phyloP scores from a whole-genome alignment of 2,113 vertebrate genomes.

The Lasiurus cinereus region DNA sequence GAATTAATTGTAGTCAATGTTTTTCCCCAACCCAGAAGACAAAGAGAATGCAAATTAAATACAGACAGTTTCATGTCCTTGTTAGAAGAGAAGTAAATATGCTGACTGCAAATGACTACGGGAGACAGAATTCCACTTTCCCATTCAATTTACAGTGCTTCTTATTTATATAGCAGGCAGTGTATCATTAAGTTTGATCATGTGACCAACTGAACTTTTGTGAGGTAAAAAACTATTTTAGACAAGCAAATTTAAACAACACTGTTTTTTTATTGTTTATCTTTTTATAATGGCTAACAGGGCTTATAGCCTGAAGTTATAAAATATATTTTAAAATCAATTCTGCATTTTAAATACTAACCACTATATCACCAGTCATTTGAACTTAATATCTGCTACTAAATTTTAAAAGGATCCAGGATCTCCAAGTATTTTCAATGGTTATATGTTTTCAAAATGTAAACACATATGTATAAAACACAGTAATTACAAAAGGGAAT shows the following conservation, averaged over 20 bases:
- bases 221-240: slow-evolving; percentile 76
- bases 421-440: slow-evolving; percentile 62
- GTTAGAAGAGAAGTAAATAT: slow-evolving; percentile 81
- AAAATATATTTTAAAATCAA: slow-evolving; percentile 72
- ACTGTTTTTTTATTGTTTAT: slow-evolving; percentile 76
- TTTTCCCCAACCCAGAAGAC: slow-evolving; percentile 81
- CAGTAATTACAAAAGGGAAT: background rate
- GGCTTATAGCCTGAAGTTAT: slow-evolving; percentile 69
- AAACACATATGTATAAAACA: slow-evolving; percentile 2
- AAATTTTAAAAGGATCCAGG: slow-evolving; percentile 35
- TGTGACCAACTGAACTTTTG: slow-evolving; percentile 84
- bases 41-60: slow-evolving; percentile 88
- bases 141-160: slow-evolving; percentile 74
- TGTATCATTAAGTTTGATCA: slow-evolving; percentile 82
- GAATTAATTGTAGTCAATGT: slow-evolving; percentile 77
- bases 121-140: slow-evolving; percentile 76
- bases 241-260: slow-evolving; percentile 81
- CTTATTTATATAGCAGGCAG: slow-evolving; percentile 77
- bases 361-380: slow-evolving; percentile 35
- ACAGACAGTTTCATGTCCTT: slow-evolving; percentile 83
- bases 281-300: slow-evolving; percentile 77
- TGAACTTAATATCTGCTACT: slow-evolving; percentile 58
- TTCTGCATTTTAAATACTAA: slow-evolving; percentile 65
- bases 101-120: slow-evolving; percentile 79
- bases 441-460: background rate